Conservation (phyloP, 2,888 invertebrate genomes). For the Anagyrus pseudococci region DNA sequence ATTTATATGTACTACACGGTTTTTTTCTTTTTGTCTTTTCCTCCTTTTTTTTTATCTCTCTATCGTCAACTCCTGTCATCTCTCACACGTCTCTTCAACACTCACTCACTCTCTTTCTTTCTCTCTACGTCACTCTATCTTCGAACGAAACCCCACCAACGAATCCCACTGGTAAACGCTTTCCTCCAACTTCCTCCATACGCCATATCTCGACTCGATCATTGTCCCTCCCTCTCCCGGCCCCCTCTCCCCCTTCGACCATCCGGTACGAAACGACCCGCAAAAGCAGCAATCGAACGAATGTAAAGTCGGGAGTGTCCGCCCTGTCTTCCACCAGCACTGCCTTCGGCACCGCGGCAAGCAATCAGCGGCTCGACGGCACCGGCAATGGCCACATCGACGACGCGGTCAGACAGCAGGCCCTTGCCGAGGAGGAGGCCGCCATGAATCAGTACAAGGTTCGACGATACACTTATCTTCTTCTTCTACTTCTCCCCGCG, state of each 20-base stretch:
- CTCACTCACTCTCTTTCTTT: constrained; percentile 27
- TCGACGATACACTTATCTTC: not conserved
- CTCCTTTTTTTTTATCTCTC: constrained; percentile 51
- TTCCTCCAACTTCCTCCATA: not conserved
- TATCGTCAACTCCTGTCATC: constrained; percentile 30
- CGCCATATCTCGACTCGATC: constrained; percentile 25
- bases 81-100: constrained; percentile 27
- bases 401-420: constrained; percentile 84
- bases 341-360: constrained; percentile 85
- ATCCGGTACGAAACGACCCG: constrained; percentile 40
- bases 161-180: not conserved
- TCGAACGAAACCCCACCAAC: not conserved
- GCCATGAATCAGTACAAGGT: constrained; percentile 96
- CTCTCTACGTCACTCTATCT: constrained; percentile 12
- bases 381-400: constrained; percentile 78
- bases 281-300: constrained; percentile 79
- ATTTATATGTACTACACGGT: constrained; percentile 61
- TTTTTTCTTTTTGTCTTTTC: constrained; percentile 60
- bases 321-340: constrained; percentile 87
- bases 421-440: constrained; percentile 94
- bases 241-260: too few relatives aligned
- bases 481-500: not conserved
- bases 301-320: constrained; percentile 87
- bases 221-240: too few relatives aligned
- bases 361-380: constrained; percentile 74